Evolutionary conservation across 2,797 vertebrate species (phyloP), one percentile per base, ranked within the genome.

Genomic region (Microhierax caerulescens): DNA sequence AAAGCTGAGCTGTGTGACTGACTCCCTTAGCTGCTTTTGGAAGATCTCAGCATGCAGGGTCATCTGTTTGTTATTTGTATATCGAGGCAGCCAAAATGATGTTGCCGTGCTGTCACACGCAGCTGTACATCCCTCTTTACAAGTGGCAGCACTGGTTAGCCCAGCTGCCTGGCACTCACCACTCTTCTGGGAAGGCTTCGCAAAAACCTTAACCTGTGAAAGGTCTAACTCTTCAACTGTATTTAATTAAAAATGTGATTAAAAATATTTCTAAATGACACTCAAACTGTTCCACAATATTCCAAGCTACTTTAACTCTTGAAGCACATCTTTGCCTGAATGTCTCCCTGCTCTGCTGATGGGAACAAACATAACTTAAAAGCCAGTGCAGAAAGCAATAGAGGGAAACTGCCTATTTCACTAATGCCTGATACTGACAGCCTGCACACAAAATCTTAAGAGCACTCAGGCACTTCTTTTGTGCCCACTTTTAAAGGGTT

Each of bases 361-460:
- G 64, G 69, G 84, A 96, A 65, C 60, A 88, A 97, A 96, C 86
- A 45, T 73, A 90, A 96, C 93, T 93, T 96, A 90, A 95, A 92
- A 92, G 93, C 63, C 65, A 81, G 69, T 84, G 89, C 94, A 97
- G 91, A 97, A 95, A 96, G 94, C 12, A 39, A 95, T 64, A 87
- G 95, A 96, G 92, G 96, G 97, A 97, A 96, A 97, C 94, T 96
- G 95, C 92, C 93, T 97, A 92, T 96, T 96, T 96, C 82, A 97
- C 96, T 97, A 78, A 92, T 76, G 89, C 82, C 88, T 96, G 93
- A 93, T 96, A 96, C 93, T 96, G 97, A 94, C 96, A 78, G 97
- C 81, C 94, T 93, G 97, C 94, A 97, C 90, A 95, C 75, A 97
- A 96, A 96, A 94, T 95, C 95, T 97, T 97, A 53, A 93, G 97